These are phyloP conservation scores for Astatotilapia flaviijosephi DNA, from an alignment of 2,113 vertebrate genomes.

Conservation along the genomic window DNA sequence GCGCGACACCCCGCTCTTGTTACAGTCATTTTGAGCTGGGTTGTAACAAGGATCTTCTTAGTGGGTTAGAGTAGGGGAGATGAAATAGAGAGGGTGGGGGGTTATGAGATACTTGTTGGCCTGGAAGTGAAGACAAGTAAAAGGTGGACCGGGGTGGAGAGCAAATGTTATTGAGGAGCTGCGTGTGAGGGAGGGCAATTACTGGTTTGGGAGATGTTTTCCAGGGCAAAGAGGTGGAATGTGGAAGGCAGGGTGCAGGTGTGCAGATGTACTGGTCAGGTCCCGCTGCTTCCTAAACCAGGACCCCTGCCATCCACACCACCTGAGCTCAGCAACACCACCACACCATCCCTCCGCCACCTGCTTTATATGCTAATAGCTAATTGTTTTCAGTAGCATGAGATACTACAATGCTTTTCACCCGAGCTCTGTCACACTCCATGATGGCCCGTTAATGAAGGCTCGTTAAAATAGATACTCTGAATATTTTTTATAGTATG, in stretches of 20 bases:
- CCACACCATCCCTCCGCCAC: neutral
- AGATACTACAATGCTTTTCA: neutral
- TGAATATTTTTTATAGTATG: neutral
- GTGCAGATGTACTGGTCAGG: constrained; percentile 1
- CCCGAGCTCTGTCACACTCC: neutral
- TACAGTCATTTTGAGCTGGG: neutral
- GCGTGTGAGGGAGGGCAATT: neutral
- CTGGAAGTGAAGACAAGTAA: neutral
- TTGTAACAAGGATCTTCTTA: neutral
- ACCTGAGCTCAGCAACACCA: constrained; percentile 5
- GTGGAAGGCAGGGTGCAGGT: constrained; percentile 21
- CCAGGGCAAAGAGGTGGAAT: neutral
- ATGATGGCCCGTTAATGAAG: neutral
- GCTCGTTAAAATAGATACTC: neutral
- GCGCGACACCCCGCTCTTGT: too few species aligned
- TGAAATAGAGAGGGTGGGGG: neutral
- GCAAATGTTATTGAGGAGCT: constrained; percentile 19
- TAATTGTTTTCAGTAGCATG: neutral
- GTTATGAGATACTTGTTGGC: neutral
- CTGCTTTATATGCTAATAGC: neutral
- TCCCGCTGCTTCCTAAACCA: neutral
- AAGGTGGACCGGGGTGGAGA: neutral
- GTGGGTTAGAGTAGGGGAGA: neutral
- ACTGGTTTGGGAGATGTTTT: constrained; percentile 3
- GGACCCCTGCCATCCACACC: constrained; percentile 2